phyloP scores from a whole-genome alignment of 2,797 vertebrate genomes.

The Uromys caudimaculatus region DNA sequence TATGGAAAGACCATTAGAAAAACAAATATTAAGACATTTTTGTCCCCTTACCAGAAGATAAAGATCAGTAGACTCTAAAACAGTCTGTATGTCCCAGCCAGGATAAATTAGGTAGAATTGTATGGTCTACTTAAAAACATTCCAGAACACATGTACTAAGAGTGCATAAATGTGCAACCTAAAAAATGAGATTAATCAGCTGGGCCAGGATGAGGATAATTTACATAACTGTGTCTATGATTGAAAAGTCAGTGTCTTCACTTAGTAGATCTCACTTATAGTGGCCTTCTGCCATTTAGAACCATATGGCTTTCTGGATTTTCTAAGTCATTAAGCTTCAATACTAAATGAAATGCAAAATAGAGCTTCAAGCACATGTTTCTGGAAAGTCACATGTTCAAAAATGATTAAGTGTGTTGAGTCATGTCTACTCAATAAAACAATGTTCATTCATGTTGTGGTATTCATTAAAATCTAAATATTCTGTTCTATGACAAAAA shows the following conservation, averaged over 20 bases:
- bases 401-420: slow-evolving; percentile 18
- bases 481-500: slow-evolving; percentile 28
- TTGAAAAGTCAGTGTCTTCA: slow-evolving; percentile 15
- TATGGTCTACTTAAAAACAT: background rate
- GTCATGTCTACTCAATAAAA: background rate
- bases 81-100: background rate
- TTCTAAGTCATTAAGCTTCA: background rate
- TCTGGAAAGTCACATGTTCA: background rate
- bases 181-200: slow-evolving; percentile 43
- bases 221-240: slow-evolving; percentile 28
- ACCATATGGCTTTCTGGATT: background rate
- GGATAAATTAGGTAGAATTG: background rate
- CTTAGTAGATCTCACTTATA: background rate
- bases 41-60: background rate
- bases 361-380: background rate
- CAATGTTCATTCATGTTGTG: background rate
- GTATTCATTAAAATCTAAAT: slow-evolving; percentile 25
- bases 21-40: slow-evolving; percentile 21
- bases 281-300: background rate
- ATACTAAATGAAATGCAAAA: slow-evolving; percentile 15
- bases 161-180: slow-evolving; percentile 32
- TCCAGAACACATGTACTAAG: slow-evolving; percentile 27
- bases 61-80: slow-evolving; percentile 39
- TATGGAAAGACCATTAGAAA: background rate
- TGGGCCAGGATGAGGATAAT: slow-evolving; percentile 1